Conservation (phyloP, 2,113 vertebrate species). For the Cervus canadensis region DNA sequence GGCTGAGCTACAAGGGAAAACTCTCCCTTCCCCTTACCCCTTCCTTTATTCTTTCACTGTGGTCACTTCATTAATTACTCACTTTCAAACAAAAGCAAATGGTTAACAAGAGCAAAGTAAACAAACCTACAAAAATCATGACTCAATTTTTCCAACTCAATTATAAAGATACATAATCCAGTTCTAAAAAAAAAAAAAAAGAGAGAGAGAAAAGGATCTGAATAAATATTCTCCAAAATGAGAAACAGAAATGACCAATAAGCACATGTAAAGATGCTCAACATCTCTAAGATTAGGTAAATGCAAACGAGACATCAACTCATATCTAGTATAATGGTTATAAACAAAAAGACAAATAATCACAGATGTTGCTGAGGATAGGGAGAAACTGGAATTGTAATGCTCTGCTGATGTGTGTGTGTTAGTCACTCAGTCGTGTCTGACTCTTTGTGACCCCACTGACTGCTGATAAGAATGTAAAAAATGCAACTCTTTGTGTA, state of each 20-base stretch:
- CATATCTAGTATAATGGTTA: neutral
- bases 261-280: neutral
- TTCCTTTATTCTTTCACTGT: neutral
- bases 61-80: neutral
- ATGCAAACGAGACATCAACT: neutral
- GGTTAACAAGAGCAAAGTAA: neutral
- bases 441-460: neutral
- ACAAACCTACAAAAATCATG: neutral
- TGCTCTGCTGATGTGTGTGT: neutral
- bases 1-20: neutral
- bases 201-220: neutral
- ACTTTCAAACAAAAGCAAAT: neutral
- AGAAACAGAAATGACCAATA: neutral
- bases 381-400: neutral
- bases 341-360: neutral
- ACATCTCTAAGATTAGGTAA: neutral
- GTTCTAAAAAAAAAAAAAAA: neutral
- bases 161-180: neutral
- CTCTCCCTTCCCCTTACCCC: neutral
- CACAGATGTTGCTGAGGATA: neutral
- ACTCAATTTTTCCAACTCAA: neutral
- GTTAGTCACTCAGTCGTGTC: neutral
- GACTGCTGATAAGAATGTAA: neutral
- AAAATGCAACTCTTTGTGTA: neutral
- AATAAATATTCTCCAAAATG: neutral